phyloP scores from a whole-genome alignment of 2,797 vertebrate species.

The Hydrolagus colliei region DNA sequence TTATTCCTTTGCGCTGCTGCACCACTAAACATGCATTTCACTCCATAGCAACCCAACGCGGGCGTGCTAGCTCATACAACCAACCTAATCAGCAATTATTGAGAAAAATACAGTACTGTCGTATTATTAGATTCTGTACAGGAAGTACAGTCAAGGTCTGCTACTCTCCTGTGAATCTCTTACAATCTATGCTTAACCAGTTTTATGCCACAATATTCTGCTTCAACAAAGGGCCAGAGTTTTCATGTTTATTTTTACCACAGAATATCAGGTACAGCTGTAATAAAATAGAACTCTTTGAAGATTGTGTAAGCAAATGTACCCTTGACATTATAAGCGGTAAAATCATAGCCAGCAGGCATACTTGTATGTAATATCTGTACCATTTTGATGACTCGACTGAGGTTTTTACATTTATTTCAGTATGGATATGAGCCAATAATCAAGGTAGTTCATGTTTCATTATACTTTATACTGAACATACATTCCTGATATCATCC shows the following conservation, averaged over 20 bases:
- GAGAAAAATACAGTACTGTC: constrained; percentile 99
- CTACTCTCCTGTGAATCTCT: constrained; percentile 85
- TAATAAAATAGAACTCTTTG: background rate
- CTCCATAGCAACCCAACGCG: constrained; percentile 92
- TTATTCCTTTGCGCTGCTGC: constrained; percentile 95
- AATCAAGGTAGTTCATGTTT: background rate
- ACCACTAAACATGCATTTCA: constrained; percentile 89
- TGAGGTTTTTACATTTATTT: constrained; percentile 5
- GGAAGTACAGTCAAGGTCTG: constrained; percentile 97
- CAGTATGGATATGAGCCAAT: background rate
- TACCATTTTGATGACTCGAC: constrained; percentile 13
- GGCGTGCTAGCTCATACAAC: constrained; percentile 94
- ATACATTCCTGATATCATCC: background rate
- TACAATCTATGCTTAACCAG: constrained; percentile 60
- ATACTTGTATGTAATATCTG: background rate
- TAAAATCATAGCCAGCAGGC: constrained; percentile 22
- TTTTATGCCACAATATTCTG: constrained; percentile 56
- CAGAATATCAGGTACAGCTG: background rate
- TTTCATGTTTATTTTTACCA: constrained; percentile 56
- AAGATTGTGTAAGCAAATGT: background rate
- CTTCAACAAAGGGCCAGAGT: constrained; percentile 86
- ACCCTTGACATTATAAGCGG: constrained; percentile 14
- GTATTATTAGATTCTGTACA: constrained; percentile 99
- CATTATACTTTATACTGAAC: background rate
- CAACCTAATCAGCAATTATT: constrained; percentile 98